Evolutionary conservation across 1,140 invertebrate genomes (phyloP), one percentile per base, ranked within the genome.

Genomic region (Apocrypta bakeri): DNA sequence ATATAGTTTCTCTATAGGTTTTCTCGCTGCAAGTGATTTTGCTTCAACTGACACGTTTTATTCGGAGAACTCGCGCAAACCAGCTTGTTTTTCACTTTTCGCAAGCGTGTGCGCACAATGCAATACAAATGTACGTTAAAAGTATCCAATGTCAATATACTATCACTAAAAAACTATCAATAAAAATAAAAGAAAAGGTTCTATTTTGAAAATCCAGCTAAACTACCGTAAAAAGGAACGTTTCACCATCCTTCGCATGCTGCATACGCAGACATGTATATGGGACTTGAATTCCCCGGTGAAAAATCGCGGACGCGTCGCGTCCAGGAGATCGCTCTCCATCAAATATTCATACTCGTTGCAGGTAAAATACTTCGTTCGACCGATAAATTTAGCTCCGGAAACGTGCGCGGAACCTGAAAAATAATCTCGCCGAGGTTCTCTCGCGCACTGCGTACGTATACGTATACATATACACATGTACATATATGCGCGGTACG

Each of bases 281-380:
- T 9, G 33, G 33, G 33, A 37, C 42, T 17, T 7, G 9, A 68
- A 27, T 25, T 68, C 64, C 64, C 25, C 63, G 24, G 56, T 75
- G 74, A 82, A 82, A 82, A 82, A 82, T 82, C 31, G 33, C 48
- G 37, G 72, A 81, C 63, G n/a, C 42, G 31, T 76, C 80, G 74
- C 73, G 73, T 82, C 64, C 8, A 40, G 37, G 73, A 69, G 40
- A 82, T 82, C 73, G 27, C 63, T 77, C 68, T 56, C 74, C 33
- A 82, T 82, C 74, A 82, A 82, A 78, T 82, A 82, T 82, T 77
- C 81, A 78, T 72, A 72, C 48, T 64, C 66, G 71, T n/a, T 56
- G 63, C 73, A 68, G 81, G 81, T 71, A 78, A 82, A 82, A 78
- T 72, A 78, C 74, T 77, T 29, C 40, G 64, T 61, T 76, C 80